Base-by-base conservation (phyloP, 2,113 vertebrate genomes). In the Lophura nycthemera region DNA sequence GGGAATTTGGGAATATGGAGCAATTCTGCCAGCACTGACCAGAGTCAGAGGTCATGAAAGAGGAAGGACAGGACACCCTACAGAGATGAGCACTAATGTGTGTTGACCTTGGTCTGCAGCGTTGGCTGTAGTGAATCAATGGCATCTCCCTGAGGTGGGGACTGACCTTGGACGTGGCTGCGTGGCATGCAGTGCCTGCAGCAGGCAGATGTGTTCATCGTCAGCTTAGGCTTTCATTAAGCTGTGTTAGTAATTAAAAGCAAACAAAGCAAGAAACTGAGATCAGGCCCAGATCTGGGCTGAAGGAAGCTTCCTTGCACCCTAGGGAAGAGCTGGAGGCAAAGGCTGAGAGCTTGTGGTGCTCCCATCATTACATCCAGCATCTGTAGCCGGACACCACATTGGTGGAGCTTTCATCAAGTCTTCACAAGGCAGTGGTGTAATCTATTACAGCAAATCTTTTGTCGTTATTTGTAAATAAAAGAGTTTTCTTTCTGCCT, bases 231-330 rank as follows among this genome's bases (percentile, higher is more conserved):
- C 76, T 85, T 95, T 90, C 21, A 2, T 86, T 86, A 84, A 78
- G 73, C 19, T 83, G 40, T 73, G 22, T 91, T 75, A 50, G 77
- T 90, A 94, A 89, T 95, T 91, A 96, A 97, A 97, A 66, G 8
- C 61, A 90, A 91, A 90, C 70, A 87, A 91, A 95, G 42, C 11
- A 65, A 54, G 87, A 60, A 69, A 15, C 3, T 74, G 74, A 72
- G 22, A n/a, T 81, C 29, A 69, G 79, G 73, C 8, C 20, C 52
- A 29, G n/a, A 8, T 65, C 13, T 61, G 11, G 13, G 27, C 20
- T 25, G 64, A 40, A 50, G 8, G 32, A 85, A 34, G 73, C 5
- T 13, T 54, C 19, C 5, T n/a, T 10, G 1, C 75, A 77, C 52
- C 6, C 1, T 8, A 29, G 21, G 65, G 36, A 88, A 50, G 30